Evolutionary conservation across 2,888 invertebrate species (phyloP).

Genomic region (Xestia c-nigrum): DNA sequence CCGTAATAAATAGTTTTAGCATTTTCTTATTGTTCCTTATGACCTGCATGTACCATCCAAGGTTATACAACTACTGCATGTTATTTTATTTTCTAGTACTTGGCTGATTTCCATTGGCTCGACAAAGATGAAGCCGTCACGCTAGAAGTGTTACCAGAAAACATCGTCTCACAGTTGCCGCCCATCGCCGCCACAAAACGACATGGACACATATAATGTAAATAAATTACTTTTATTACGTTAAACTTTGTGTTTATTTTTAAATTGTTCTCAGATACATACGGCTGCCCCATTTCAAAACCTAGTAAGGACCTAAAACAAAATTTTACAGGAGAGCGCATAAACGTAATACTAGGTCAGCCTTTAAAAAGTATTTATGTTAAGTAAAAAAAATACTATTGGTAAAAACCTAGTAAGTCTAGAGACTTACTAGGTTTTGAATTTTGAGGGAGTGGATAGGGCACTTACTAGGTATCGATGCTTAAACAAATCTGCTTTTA

Average conservation of each 20-base stretch:
- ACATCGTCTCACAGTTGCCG: conserved; percentile 93
- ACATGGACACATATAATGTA: conserved; percentile 66
- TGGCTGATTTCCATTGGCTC: conserved; percentile 93
- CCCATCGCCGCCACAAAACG: conserved; percentile 89
- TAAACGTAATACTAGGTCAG: too few species aligned
- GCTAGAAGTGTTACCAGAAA: conserved; percentile 93
- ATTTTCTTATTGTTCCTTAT: not conserved
- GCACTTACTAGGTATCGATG: too few species aligned
- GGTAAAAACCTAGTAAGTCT: too few species aligned
- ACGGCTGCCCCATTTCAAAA: too few species aligned
- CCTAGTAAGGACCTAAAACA: too few species aligned
- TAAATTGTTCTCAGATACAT: not conserved
- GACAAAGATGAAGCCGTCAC: conserved; percentile 93
- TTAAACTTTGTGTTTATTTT: conserved; percentile 37
- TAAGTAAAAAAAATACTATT: too few species aligned
- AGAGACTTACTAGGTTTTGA: too few species aligned
- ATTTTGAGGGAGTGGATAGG: too few species aligned
- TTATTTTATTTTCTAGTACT: conserved; percentile 90
- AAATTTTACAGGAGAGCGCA: too few species aligned
- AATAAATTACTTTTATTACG: conserved; percentile 47
- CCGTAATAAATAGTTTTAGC: not conserved
- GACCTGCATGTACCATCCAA: not conserved
- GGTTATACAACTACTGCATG: not conserved
- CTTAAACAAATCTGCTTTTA: too few species aligned
- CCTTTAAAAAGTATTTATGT: too few species aligned